Evolutionary conservation across 2,888 invertebrate genomes (phyloP), one percentile per base, ranked within the genome.

Genomic region (Linyphia triangularis): DNA sequence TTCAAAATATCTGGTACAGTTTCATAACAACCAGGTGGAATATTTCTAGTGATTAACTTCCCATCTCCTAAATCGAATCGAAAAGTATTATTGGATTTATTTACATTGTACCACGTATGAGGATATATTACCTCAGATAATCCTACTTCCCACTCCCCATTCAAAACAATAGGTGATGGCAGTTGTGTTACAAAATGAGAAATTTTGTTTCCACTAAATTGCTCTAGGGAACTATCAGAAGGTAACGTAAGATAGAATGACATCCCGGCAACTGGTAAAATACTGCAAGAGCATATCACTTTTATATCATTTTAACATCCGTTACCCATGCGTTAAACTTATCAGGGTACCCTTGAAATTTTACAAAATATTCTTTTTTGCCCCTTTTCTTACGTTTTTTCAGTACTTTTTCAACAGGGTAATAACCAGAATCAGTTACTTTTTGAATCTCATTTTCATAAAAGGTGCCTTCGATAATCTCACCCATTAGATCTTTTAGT

Each of bases 181-280:
- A 92, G 73, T n/a, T 91, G 90, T 6, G 91, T 92, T 40, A 37
- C 90, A 81, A 90, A 92, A 40, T 90, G 81, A 9, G 91, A 85
- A 10, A 91, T 90, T 22, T 89, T 91, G 79, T 92, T 92, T 57
- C 90, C 81, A 0, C 90, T 91, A 85, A 90, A 91, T 70, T 91
- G 91, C 1, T 82, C 3, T 90, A 90, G 90, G 5, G 91, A 91
- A 59, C 90, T 91, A 77, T 92, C 91, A 40, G 90, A 90, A 19
- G 90, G 79, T 0, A 91, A 67, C 6, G 91, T 91, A 1, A 91
- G 9, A 79, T 90, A 91, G 57, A 88, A 81, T 7, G 75, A 82
- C 77, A 88, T 88, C 13, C 30, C 63, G 19, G 0, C 26, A 5
- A 65, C 1, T 43, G 43, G 16, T 3, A 43, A 9, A 37, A 1